phyloP scores from a whole-genome alignment of 2,888 invertebrate genomes.

The Trachelus troglodyta region DNA sequence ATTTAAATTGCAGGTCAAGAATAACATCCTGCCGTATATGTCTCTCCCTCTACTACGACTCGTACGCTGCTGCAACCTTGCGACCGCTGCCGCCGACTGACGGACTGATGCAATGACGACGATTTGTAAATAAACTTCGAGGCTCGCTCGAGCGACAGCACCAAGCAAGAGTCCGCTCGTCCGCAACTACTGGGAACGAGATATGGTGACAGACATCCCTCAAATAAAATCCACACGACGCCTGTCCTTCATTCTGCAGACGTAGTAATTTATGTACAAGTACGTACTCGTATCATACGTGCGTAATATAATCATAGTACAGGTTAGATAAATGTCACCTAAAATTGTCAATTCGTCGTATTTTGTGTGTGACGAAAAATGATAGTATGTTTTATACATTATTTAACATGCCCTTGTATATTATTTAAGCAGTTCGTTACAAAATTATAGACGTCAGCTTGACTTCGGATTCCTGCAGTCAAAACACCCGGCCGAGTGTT shows the following conservation, averaged over 20 bases:
- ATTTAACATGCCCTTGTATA: neutral
- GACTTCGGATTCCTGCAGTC: neutral
- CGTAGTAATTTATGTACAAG: neutral
- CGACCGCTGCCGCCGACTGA: constrained; percentile 22
- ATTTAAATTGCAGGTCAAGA: constrained; percentile 32
- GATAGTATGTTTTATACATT: neutral
- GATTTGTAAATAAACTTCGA: constrained; percentile 22
- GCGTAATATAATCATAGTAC: neutral
- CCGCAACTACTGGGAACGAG: neutral
- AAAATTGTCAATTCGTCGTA: neutral
- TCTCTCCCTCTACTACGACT: constrained; percentile 3
- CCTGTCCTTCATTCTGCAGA: neutral
- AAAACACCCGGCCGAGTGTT: neutral
- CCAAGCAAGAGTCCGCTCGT: neutral
- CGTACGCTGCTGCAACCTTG: constrained; percentile 17
- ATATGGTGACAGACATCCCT: neutral
- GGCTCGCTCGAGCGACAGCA: neutral
- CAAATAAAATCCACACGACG: neutral
- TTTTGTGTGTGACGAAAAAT: neutral
- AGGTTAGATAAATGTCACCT: neutral
- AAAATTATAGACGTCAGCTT: neutral
- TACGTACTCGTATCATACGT: neutral
- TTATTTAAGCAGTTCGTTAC: neutral
- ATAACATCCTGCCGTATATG: constrained; percentile 33
- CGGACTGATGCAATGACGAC: constrained; percentile 19